Base-by-base conservation (phyloP, 1,140 invertebrate genomes). In the Paralvinella palmiformis region DNA sequence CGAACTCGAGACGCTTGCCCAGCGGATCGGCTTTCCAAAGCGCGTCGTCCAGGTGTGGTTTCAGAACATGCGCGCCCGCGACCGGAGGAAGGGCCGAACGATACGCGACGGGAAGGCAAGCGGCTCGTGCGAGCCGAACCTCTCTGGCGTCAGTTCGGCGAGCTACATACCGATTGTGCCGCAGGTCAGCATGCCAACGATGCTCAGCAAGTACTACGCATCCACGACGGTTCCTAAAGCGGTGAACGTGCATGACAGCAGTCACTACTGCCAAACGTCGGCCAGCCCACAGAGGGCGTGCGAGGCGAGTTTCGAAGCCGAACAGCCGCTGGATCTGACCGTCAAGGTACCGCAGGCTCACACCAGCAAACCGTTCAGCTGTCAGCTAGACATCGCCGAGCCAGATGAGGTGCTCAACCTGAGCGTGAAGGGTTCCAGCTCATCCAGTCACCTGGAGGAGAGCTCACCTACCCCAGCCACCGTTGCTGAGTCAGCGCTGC, bases 41-140 rank as follows among this genome's bases (percentile, higher is more conserved):
- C 84, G 94, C 52, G 94, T 98, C 2, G 93, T 98, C 5, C 94
- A 97, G 81, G 86, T 87, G 3, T 98, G 96, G 95, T 98, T 98
- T 78, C 96, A 98, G 83, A 98, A 98, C 80, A 94, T 92, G 70
- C 85, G 95, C 59, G 95, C 94, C 0, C 85, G 94, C 36, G 92
- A 96, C 74, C 86, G 93, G 32, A 84, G 63, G 33, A 65, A 60
- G 44, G 58, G 32, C 31, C 37, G 50, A 7, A 33, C 35, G 31
- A 63, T 55, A 17, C 45, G 29, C 17, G 45, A 57, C 48, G n/a
- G 3, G 7, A 22, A n/a, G 6, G 31, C 36, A 20, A 22, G 36
- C n/a, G 20, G 32, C 17, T 24, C 58, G 37, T 41, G 10, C 37
- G n/a, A n/a, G 10, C 37, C 37, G n/a, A n/a, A n/a, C n/a, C n/a